These are phyloP conservation scores for Echinarachnius parma DNA, from an alignment of 53 echinoderm and acorn worm species.

Conservation along the genomic window DNA sequence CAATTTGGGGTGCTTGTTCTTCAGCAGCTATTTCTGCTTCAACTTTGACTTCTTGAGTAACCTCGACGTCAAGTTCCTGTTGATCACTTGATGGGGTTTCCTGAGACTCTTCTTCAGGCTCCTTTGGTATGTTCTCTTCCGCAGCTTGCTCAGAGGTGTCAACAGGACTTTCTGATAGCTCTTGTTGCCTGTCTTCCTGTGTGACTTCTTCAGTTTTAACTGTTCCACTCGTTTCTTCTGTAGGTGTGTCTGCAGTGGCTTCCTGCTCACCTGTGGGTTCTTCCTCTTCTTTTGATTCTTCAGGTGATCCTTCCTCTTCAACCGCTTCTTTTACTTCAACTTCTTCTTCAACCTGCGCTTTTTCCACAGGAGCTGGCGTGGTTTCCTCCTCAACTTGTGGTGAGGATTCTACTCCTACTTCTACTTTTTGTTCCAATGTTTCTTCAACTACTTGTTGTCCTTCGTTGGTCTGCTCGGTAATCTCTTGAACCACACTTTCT, in stretches of 20 bases:
- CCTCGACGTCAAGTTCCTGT: too few relatives aligned
- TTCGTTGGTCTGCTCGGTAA: not conserved
- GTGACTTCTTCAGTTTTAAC: not conserved
- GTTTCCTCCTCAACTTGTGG: too few relatives aligned
- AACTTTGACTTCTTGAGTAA: too few relatives aligned
- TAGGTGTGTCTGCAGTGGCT: conserved; percentile 21
- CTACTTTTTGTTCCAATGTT: not conserved
- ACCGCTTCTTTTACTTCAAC: conserved; percentile 5
- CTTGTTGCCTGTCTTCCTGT: not conserved
- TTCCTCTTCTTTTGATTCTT: conserved; percentile 26
- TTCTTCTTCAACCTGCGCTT: not conserved
- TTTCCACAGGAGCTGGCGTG: not conserved
- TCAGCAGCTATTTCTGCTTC: too few relatives aligned
- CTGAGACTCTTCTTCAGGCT: not conserved
- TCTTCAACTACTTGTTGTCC: not conserved
- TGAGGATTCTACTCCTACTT: not conserved
- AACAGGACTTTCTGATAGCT: not conserved
- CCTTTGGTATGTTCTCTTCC: not conserved
- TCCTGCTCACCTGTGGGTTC: conserved; percentile 16
- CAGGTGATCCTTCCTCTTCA: conserved; percentile 9
- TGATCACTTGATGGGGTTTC: too few relatives aligned
- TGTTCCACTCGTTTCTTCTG: too few relatives aligned
- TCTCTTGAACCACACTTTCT: not conserved
- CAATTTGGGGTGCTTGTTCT: not conserved
- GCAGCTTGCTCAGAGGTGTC: too few relatives aligned